Base-by-base conservation (phyloP, 1,140 invertebrate genomes). In the Xylocopa sonorina region DNA sequence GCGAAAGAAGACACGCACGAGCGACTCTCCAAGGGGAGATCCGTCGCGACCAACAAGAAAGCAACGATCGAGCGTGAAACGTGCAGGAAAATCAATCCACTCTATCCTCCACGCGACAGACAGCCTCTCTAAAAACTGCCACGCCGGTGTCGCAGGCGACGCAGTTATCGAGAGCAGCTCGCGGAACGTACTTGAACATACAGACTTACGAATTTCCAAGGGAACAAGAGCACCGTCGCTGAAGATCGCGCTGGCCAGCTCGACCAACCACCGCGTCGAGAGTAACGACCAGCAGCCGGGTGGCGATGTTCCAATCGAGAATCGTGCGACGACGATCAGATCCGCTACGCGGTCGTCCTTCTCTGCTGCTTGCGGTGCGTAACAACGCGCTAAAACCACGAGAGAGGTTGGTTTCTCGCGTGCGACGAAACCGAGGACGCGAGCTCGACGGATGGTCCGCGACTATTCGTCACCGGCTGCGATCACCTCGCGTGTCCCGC, bases 121-220 rank as follows among this genome's bases (percentile, higher is more conserved):
- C n/a, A n/a, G n/a, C n/a, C n/a, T n/a, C n/a, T n/a, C n/a, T n/a
- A n/a, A n/a, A n/a, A n/a, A n/a, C n/a, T n/a, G n/a, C n/a, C n/a
- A n/a, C n/a, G n/a, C n/a, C n/a, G n/a, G n/a, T n/a, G n/a, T n/a
- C n/a, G n/a, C n/a, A n/a, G n/a, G n/a, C n/a, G n/a, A n/a, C n/a
- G n/a, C n/a, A n/a, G n/a, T n/a, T n/a, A n/a, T n/a, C n/a, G n/a
- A n/a, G n/a, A n/a, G n/a, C n/a, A n/a, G n/a, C n/a, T n/a, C n/a
- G n/a, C n/a, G n/a, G n/a, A n/a, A n/a, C n/a, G n/a, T n/a, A n/a
- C n/a, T n/a, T n/a, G n/a, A n/a, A n/a, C n/a, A 62, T 4, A 21
- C 1, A 34, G 29, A 84, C 83, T 85, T 84, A 85, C 83, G 71
- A 60, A 46, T 80, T 60, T 72, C 68, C 63, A 43, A 43, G 38